Base-by-base conservation (phyloP, 2,888 invertebrate genomes). In the Euproctis similis region DNA sequence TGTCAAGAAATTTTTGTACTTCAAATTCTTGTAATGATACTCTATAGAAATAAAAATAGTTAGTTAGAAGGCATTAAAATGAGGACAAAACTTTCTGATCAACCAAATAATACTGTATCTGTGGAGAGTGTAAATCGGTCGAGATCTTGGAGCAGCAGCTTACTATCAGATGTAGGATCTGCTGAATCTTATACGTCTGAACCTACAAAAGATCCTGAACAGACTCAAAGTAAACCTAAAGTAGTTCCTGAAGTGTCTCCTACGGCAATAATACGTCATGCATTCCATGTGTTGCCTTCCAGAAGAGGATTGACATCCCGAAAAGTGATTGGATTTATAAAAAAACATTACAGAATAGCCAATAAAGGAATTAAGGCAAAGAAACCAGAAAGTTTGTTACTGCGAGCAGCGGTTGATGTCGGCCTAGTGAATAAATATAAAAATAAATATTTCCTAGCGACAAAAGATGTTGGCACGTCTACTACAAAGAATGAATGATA, bases 211-310 rank as follows among this genome's bases (percentile, higher is more conserved):
- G n/a, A 18, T 7, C 18, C 4, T 18, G 18, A 18, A 18, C 18
- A 8, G 6, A 5, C 6, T 18, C 5, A n/a, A 5, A 18, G 18
- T 14, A 14, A 14, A 35, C 59, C 71, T 24, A 65, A 56, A 30
- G 24, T 26, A 0, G 72, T 63, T 0, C 25, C 68, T 1, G 47
- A 35, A 9, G 59, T 43, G 11, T 58, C 61, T 0, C 55, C 63
- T 8, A 74, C 75, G 1, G 72, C 68, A 0, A 70, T 74, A 11
- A 58, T 75, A 1, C 46, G 72, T 0, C 72, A 71, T 72, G 68
- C 71, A 0, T 76, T 76, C 35, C 67, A 68, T 46, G 59, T 64
- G 28, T 44, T 74, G 2, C 63, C 65, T 2, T 54, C 66, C 0
- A 24, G 28, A 3, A 17, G 53, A 10, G 76, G 76, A 0, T 42